Percentiles rank a stretch among this genome's conserved stretches.
Evolutionary conservation across 2,113 vertebrate genomes (phyloP).

Genomic region (Xenotilapia leptura): DNA sequence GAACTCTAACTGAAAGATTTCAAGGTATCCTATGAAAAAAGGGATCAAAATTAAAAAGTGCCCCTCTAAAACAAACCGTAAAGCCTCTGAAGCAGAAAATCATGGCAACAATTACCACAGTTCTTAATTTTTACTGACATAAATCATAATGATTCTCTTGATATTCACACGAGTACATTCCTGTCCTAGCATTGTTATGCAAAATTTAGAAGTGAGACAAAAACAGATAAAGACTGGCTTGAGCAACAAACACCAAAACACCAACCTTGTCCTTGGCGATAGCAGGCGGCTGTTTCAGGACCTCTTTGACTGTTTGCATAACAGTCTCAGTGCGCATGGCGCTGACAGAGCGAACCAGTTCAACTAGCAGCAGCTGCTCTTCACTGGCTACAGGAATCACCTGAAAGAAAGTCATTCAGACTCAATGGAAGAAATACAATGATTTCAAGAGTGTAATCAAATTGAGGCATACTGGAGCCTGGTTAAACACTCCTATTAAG

Average conservation of each 20-base stretch:
- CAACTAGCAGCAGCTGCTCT: conserved; percentile 92
- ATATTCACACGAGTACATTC: neutral
- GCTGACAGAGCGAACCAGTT: conserved; percentile 93
- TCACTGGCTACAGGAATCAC: conserved; percentile 92
- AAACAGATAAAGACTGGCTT: neutral
- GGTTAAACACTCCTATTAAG: neutral
- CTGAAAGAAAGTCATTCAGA: conserved; percentile 52
- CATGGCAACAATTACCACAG: neutral
- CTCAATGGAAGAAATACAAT: neutral
- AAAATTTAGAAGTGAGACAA: neutral
- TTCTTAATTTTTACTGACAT: neutral
- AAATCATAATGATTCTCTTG: neutral
- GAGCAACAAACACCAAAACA: neutral
- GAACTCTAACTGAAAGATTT: neutral
- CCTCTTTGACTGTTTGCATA: conserved; percentile 98
- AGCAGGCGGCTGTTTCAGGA: conserved; percentile 94
- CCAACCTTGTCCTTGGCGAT: conserved; percentile 94
- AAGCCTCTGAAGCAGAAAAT: neutral
- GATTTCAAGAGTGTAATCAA: neutral
- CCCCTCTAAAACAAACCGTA: neutral
- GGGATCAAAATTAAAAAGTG: neutral
- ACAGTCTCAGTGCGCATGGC: conserved; percentile 96
- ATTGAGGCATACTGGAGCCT: neutral
- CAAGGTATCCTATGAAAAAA: neutral
- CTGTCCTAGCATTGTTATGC: neutral